Percentiles rank a stretch among this genome's conserved stretches.
phyloP scores from a whole-genome alignment of 2,113 vertebrate species.

The Thamnaconus septentrionalis region DNA sequence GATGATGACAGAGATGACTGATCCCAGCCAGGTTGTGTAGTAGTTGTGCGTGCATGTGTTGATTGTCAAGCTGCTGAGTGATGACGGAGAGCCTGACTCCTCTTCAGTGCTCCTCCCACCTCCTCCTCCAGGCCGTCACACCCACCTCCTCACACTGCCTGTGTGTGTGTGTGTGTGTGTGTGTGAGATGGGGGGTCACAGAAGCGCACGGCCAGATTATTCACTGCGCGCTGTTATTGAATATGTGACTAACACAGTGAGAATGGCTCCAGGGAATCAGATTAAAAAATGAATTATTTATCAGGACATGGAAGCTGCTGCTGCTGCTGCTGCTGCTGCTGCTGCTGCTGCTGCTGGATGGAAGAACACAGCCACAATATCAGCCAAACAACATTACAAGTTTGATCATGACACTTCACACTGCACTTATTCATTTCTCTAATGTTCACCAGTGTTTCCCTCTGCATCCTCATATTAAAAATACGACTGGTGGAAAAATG shows the following conservation, averaged over 20 bases:
- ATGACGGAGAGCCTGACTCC: constrained; percentile 61
- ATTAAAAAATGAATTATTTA: constrained; percentile 81
- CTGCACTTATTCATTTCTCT: constrained; percentile 70
- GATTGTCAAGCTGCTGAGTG: constrained; percentile 64
- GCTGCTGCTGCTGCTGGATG: constrained; percentile 54
- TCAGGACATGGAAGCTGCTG: constrained; percentile 66
- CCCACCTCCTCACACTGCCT: constrained; percentile 22
- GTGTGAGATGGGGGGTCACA: constrained; percentile 15
- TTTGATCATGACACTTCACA: constrained; percentile 70
- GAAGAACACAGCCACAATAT: constrained; percentile 69
- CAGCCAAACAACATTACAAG: constrained; percentile 73
- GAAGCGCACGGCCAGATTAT: constrained; percentile 72
- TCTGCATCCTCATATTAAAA: constrained; percentile 72
- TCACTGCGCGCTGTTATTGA: constrained; percentile 73
- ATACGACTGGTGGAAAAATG: constrained; percentile 67
- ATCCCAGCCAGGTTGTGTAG: constrained; percentile 52
- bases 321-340: constrained; percentile 54
- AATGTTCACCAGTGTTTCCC: constrained; percentile 61
- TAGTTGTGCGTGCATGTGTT: constrained; percentile 53
- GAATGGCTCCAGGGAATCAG: constrained; percentile 77
- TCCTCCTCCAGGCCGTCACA: constrained; percentile 25
- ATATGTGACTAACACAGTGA: constrained; percentile 78
- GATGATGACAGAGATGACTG: constrained; percentile 48
- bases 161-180: not conserved
- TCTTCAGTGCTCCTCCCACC: constrained; percentile 14